These are phyloP conservation scores for Archilochus colubris DNA, from an alignment of 2,113 vertebrate genomes.

Conservation along the genomic window DNA sequence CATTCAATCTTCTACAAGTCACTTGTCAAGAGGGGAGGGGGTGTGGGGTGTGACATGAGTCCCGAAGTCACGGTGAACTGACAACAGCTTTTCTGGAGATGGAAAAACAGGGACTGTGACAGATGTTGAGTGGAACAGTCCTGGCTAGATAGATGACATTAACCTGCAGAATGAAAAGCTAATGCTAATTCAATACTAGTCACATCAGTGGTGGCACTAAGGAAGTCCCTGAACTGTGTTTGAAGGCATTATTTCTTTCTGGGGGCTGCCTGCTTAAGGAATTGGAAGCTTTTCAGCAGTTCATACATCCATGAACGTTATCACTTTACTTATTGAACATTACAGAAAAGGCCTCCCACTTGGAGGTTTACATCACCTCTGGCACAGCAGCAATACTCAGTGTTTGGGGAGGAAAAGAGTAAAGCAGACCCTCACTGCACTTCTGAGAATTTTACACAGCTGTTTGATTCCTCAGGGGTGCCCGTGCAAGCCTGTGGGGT, in stretches of 20 bases:
- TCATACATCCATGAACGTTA: not conserved
- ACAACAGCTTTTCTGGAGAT: not conserved
- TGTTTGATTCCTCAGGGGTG: not conserved
- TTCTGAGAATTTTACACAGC: not conserved
- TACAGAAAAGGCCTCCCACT: not conserved
- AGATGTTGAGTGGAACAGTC: not conserved
- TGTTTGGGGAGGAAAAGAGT: not conserved
- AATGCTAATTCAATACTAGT: not conserved
- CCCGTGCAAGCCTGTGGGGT: not conserved
- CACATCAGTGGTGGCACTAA: not conserved
- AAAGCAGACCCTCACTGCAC: not conserved
- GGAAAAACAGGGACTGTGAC: rapidly evolving
- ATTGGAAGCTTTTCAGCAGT: conserved; percentile 1
- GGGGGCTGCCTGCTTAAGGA: not conserved
- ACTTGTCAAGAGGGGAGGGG: not conserved
- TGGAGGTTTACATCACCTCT: not conserved
- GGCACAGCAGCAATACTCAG: not conserved
- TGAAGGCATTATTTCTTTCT: not conserved
- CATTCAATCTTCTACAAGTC: not conserved
- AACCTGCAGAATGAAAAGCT: not conserved
- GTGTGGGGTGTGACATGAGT: not conserved
- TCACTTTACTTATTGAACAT: not conserved
- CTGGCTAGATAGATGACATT: not conserved
- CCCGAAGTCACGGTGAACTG: not conserved
- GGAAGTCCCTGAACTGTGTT: not conserved